A percentile compares a stretch with the other conserved stretches of the same genome.
Evolutionary conservation across 53 echinoderm and acorn worm genomes (phyloP).

Genomic region (Luidia sarsii): DNA sequence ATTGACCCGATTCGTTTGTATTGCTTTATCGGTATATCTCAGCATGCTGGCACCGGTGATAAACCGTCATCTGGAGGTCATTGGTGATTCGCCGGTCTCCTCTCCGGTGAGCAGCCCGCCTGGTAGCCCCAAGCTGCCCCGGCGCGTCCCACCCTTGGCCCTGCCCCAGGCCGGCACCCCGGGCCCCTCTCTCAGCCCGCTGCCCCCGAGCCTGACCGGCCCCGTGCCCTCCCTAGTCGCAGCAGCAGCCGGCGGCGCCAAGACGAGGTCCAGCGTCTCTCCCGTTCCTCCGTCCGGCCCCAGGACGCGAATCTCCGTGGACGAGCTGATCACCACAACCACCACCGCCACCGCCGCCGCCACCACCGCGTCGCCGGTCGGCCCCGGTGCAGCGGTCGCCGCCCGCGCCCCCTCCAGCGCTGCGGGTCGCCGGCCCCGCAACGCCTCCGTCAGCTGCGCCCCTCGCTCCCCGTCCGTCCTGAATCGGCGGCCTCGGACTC

Average conservation of each 20-base stretch:
- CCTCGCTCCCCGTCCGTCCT: background rate
- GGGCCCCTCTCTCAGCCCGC: background rate
- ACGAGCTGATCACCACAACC: constrained; percentile 30
- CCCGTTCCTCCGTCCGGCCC: background rate
- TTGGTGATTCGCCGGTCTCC: constrained; percentile 27
- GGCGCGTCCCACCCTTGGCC: constrained; percentile 5
- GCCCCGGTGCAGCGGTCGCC: too few species aligned
- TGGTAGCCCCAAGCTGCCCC: constrained; percentile 10
- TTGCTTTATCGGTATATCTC: too few species aligned
- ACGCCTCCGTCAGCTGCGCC: background rate
- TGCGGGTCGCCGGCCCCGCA: constrained; percentile 2
- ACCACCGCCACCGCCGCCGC: too few species aligned
- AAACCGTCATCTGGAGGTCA: constrained; percentile 21
- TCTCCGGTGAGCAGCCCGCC: constrained; percentile 28
- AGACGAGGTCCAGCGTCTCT: too few species aligned
- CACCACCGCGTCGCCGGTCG: too few species aligned
- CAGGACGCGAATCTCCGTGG: constrained; percentile 34
- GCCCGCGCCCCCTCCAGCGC: background rate
- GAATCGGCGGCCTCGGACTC: background rate
- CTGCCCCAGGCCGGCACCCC: constrained; percentile 4
- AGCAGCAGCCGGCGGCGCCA: too few species aligned
- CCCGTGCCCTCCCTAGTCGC: too few species aligned
- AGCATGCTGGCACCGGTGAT: constrained; percentile 19
- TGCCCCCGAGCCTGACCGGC: background rate
- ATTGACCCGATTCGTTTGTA: too few species aligned